phyloP scores from a whole-genome alignment of 1,140 invertebrate species.

The Charaxes varanes region DNA sequence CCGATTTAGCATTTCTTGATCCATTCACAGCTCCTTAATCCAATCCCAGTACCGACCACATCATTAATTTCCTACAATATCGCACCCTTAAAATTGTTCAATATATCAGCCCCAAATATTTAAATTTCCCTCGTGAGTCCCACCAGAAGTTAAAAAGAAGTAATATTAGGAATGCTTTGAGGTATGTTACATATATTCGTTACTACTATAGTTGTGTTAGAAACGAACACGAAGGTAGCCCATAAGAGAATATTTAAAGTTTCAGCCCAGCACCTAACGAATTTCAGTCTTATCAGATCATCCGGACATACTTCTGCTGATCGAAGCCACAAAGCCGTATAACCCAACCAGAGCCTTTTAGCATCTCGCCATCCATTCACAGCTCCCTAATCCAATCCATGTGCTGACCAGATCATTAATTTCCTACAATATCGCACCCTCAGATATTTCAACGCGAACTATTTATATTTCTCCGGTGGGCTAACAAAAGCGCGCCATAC shows the following conservation, averaged over 20 bases:
- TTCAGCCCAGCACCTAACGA: no score
- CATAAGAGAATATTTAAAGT: no score
- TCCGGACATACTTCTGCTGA: no score
- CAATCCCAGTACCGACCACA: slow-evolving; percentile 63
- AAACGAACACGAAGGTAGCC: no score
- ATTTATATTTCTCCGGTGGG: slow-evolving; percentile 62
- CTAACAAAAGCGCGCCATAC: slow-evolving; percentile 62
- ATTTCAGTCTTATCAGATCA: no score
- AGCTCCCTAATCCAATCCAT: slow-evolving; percentile 55
- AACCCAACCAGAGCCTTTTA: slow-evolving; percentile 47
- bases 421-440: slow-evolving; percentile 61
- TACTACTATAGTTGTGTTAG: no score
- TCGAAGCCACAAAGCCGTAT: slow-evolving; percentile 52
- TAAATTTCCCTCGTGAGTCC: no score
- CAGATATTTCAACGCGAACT: slow-evolving; percentile 63
- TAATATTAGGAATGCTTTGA: no score
- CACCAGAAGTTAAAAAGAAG: no score
- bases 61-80: slow-evolving; percentile 70
- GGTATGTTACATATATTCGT: no score
- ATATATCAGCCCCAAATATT: no score
- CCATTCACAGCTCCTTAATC: slow-evolving; percentile 50
- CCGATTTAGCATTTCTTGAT: slow-evolving; percentile 48
- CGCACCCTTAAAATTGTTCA: slow-evolving; percentile 61
- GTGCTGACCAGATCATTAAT: slow-evolving; percentile 71
- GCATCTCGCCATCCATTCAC: slow-evolving; percentile 45